Evolutionary conservation across 2,888 invertebrate genomes (phyloP).

Genomic region (Melieria crassipennis): DNA sequence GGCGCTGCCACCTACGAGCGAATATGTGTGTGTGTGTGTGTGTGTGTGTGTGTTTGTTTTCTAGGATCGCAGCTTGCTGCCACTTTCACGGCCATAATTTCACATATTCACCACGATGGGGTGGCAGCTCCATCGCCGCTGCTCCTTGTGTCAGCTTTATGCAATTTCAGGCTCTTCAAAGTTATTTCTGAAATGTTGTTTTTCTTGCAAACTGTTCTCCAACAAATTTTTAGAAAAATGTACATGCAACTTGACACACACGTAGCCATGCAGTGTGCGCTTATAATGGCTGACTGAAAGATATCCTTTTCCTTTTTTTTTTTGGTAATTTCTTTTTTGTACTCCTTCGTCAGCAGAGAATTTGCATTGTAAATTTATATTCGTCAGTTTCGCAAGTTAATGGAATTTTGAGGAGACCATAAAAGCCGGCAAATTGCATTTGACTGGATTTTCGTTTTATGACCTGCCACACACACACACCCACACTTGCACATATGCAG

Average conservation of each 20-base stretch:
- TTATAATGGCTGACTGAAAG: not conserved
- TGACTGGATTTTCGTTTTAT: not conserved
- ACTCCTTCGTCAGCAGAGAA: not conserved
- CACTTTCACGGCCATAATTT: not conserved
- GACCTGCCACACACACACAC: not conserved
- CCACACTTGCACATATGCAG: too few relatives aligned
- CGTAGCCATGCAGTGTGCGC: not conserved
- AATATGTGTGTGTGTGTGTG: constrained; percentile 5
- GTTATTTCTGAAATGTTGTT: constrained; percentile 3
- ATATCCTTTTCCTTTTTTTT: not conserved
- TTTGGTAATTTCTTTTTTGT: not conserved
- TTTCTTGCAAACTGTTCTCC: not conserved
- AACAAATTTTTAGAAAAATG: too few relatives aligned
- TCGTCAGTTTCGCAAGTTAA: not conserved
- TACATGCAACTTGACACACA: not conserved
- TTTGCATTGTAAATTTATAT: too few relatives aligned
- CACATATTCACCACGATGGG: not conserved
- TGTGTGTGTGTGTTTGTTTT: constrained; percentile 1
- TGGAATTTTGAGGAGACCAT: constrained; percentile 1
- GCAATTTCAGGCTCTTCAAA: constrained; percentile 12
- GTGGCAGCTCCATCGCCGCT: not conserved
- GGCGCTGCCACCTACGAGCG: not conserved
- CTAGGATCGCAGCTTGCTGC: not conserved
- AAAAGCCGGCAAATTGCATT: not conserved
- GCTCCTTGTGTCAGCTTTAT: constrained; percentile 1